phyloP scores from a whole-genome alignment of 30 jellyfish, hydroid and myxozoan genomes.

The Clytia hemisphaerica region DNA sequence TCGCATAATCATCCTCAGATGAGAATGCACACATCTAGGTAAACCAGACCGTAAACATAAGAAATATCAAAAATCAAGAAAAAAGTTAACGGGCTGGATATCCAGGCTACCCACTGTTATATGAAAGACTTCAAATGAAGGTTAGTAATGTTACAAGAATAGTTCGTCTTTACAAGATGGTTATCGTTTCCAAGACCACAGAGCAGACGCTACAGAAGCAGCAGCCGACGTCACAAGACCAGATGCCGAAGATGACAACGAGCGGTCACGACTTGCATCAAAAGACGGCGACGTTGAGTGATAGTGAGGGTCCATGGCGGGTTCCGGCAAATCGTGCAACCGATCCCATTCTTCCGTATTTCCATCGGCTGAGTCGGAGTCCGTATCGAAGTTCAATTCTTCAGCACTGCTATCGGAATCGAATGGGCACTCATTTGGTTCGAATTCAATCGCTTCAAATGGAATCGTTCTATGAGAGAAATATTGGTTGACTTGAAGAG shows the following conservation, averaged over 20 bases:
- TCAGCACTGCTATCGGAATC: constrained; percentile 69
- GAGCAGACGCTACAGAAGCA: constrained; percentile 85
- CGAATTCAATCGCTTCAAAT: constrained; percentile 46
- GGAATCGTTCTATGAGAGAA: too few species aligned
- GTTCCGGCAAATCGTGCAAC: constrained; percentile 60
- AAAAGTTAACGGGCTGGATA: too few species aligned
- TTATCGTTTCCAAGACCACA: constrained; percentile 83
- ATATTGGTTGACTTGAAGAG: neutral
- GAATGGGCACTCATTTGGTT: constrained; percentile 51
- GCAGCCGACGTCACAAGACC: constrained; percentile 93
- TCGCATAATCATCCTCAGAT: too few species aligned
- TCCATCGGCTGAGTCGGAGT: constrained; percentile 28
- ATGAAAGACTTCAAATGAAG: too few species aligned
- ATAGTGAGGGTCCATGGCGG: constrained; percentile 28
- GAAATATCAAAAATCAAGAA: too few species aligned
- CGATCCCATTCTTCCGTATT: constrained; percentile 77
- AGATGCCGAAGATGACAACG: constrained; percentile 65
- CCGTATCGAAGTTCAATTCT: constrained; percentile 48
- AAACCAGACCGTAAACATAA: too few species aligned
- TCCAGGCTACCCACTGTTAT: too few species aligned
- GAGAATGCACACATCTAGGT: too few species aligned
- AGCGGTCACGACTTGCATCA: constrained; percentile 46
- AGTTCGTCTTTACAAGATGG: too few species aligned
- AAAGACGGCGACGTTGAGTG: constrained; percentile 20
- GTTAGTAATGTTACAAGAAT: too few species aligned